These are phyloP conservation scores for Dastarcus helophoroides DNA, from an alignment of 2,888 invertebrate species.

Conservation along the genomic window DNA sequence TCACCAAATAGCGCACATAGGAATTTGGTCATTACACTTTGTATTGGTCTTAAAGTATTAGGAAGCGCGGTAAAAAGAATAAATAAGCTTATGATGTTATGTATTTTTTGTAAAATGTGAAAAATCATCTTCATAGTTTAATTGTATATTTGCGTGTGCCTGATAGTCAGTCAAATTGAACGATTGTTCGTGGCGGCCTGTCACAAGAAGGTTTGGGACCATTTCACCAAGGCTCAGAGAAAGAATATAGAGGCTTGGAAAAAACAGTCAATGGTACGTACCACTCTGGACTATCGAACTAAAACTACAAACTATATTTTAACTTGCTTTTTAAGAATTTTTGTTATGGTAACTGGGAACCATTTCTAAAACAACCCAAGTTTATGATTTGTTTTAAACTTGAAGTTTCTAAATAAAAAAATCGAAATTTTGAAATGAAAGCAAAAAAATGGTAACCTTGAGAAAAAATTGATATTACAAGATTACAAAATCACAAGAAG, in stretches of 20 bases:
- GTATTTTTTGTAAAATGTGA: not conserved
- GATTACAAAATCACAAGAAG: not conserved
- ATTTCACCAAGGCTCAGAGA: slow-evolving; percentile 98
- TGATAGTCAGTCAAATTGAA: slow-evolving; percentile 97
- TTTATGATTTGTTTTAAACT: too few relatives aligned
- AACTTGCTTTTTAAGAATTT: too few relatives aligned
- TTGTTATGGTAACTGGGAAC: too few relatives aligned
- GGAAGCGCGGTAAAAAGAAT: not conserved
- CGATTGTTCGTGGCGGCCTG: slow-evolving; percentile 91
- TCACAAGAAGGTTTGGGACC: slow-evolving; percentile 99
- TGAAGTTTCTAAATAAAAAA: too few relatives aligned
- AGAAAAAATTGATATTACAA: too few relatives aligned
- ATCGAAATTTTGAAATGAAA: too few relatives aligned
- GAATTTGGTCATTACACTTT: too few relatives aligned
- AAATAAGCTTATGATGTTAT: not conserved
- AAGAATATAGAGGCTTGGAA: slow-evolving; percentile 98
- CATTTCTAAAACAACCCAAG: too few relatives aligned
- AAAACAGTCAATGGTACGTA: slow-evolving; percentile 87
- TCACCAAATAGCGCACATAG: too few relatives aligned
- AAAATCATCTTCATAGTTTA: slow-evolving; percentile 23
- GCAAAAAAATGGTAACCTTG: too few relatives aligned
- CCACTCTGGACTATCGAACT: slow-evolving; percentile 14
- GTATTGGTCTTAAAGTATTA: not conserved
- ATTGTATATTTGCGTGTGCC: slow-evolving; percentile 36
- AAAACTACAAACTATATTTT: too few relatives aligned